phyloP scores from a whole-genome alignment of 2,888 invertebrate species.

The Drosophila monieri region DNA sequence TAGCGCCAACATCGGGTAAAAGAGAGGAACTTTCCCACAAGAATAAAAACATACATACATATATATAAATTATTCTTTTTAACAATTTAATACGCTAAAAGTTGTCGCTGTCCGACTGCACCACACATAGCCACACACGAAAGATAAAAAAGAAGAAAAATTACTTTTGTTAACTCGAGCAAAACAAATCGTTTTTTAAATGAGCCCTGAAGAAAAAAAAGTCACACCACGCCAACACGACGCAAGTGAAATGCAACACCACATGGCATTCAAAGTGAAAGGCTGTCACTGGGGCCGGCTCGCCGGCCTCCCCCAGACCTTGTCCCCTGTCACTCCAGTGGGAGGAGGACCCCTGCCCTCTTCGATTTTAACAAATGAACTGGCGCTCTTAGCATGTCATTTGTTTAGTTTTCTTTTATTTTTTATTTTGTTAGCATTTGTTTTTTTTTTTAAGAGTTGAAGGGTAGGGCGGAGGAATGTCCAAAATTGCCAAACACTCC shows the following conservation, averaged over 20 bases:
- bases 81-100: slow-evolving; percentile 49
- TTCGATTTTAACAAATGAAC: slow-evolving; percentile 66
- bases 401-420: slow-evolving; percentile 51
- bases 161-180: slow-evolving; percentile 67
- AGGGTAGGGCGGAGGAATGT: slow-evolving; percentile 15
- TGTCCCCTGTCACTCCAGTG: not conserved
- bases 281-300: slow-evolving; percentile 62
- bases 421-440: slow-evolving; percentile 4
- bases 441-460: not conserved
- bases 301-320: slow-evolving; percentile 17
- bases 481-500: slow-evolving; percentile 32
- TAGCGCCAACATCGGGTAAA: slow-evolving; percentile 26
- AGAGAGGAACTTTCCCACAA: slow-evolving; percentile 36
- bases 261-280: slow-evolving; percentile 73
- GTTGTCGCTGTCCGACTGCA: slow-evolving; percentile 36
- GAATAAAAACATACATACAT: slow-evolving; percentile 35
- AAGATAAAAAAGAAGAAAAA: slow-evolving; percentile 71
- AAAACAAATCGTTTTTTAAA: slow-evolving; percentile 76
- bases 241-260: slow-evolving; percentile 72
- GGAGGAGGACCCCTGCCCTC: slow-evolving; percentile 1
- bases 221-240: slow-evolving; percentile 43
- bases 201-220: slow-evolving; percentile 48
- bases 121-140: slow-evolving; percentile 15
- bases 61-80: slow-evolving; percentile 41
- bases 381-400: slow-evolving; percentile 65